Percentiles rank a stretch among this genome's conserved stretches.
phyloP scores from a whole-genome alignment of 2,113 vertebrate species.

The Clarias magur region DNA sequence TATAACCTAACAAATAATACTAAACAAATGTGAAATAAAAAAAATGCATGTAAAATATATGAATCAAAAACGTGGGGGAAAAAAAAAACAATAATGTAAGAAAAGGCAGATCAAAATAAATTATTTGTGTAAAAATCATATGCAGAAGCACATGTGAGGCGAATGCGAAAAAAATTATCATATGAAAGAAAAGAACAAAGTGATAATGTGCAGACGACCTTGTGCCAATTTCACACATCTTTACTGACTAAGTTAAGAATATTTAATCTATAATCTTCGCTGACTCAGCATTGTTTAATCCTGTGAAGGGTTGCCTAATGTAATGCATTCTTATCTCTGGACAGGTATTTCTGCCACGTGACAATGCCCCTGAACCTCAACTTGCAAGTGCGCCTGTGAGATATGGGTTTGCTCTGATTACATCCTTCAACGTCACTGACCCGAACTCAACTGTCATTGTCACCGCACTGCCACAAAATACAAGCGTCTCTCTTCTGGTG shows the following conservation, averaged over 20 bases:
- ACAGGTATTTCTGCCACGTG: slow-evolving; percentile 68
- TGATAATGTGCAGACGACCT: neutral
- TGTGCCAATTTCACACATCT: neutral
- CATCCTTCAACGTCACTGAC: slow-evolving; percentile 64
- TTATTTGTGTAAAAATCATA: neutral
- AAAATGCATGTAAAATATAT: neutral
- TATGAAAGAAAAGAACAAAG: neutral
- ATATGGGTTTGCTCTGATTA: slow-evolving; percentile 39
- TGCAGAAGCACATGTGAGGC: neutral
- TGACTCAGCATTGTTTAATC: neutral
- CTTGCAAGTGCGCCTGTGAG: slow-evolving; percentile 42
- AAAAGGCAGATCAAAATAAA: neutral
- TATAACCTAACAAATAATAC: no score
- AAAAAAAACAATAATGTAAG: neutral
- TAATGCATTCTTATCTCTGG: neutral
- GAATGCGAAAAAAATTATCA: neutral
- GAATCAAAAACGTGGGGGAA: neutral
- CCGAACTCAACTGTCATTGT: slow-evolving; percentile 61
- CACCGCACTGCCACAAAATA: slow-evolving; percentile 49
- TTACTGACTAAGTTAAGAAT: no score
- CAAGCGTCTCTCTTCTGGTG: slow-evolving; percentile 60
- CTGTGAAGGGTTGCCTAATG: neutral
- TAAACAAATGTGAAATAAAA: no score
- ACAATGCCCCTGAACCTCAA: neutral
- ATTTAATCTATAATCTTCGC: no score